A percentile compares a stretch with the other conserved stretches of the same genome.
Conservation (phyloP, 2,113 vertebrate species). For the Callipepla californica region DNA sequence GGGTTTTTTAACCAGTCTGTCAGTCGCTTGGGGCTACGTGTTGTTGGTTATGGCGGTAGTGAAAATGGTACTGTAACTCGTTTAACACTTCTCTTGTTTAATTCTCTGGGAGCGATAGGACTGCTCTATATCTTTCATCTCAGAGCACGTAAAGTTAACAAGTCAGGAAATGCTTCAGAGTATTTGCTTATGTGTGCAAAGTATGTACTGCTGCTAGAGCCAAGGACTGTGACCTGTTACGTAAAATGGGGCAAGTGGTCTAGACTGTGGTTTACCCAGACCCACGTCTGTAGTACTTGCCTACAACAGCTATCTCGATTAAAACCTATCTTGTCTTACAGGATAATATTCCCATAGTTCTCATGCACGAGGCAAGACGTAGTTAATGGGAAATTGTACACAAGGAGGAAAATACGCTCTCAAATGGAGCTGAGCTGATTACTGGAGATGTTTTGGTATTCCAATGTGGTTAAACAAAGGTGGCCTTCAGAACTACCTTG, state of each 20-base stretch:
- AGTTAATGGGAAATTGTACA: background rate
- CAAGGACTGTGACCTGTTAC: conserved; percentile 4
- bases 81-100: background rate
- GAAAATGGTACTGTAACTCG: background rate
- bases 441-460: background rate
- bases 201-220: background rate
- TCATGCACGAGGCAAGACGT: background rate
- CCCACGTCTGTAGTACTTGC: background rate
- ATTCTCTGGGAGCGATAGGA: background rate
- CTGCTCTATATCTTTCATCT: conserved; percentile 7
- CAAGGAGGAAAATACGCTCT: background rate
- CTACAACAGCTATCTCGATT: background rate
- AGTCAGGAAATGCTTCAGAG: background rate
- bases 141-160: background rate
- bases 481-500: background rate
- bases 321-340: background rate
- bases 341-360: background rate
- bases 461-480: background rate
- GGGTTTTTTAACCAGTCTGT: conserved; percentile 8
- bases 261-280: background rate
- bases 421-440: background rate
- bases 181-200: conserved; percentile 44
- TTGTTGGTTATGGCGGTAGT: conserved; percentile 49
- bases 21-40: background rate
- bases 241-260: background rate